These are phyloP conservation scores for Temnopleurus reevesii DNA, from an alignment of 53 echinoderm and acorn worm genomes.

Conservation along the genomic window DNA sequence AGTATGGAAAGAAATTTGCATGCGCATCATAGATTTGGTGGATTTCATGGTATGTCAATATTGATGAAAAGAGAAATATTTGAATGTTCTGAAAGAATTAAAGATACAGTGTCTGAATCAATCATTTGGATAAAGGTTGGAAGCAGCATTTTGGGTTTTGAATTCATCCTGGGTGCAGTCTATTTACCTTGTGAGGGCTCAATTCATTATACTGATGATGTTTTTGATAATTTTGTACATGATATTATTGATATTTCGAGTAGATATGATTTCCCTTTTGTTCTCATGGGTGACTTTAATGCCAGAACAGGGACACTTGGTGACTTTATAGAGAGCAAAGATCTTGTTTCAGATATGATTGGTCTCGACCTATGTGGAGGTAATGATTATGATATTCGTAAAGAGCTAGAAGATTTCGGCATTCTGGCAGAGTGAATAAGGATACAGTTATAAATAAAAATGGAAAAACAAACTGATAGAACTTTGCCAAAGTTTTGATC, in stretches of 20 bases:
- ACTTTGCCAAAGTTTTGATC: not conserved
- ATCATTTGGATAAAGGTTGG: not conserved
- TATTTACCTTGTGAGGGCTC: not conserved
- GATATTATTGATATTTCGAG: too few relatives aligned
- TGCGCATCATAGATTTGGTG: too few relatives aligned
- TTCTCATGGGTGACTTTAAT: not conserved
- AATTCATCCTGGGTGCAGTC: not conserved
- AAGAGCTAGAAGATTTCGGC: not conserved
- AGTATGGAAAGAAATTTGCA: not conserved
- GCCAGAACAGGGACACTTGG: not conserved
- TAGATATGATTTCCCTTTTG: too few relatives aligned
- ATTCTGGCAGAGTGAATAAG: too few relatives aligned
- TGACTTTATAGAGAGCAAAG: not conserved
- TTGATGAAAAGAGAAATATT: not conserved
- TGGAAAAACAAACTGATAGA: not conserved
- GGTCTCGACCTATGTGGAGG: not conserved
- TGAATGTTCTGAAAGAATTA: not conserved
- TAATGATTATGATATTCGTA: not conserved
- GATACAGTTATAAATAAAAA: too few relatives aligned
- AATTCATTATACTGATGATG: not conserved
- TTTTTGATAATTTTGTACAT: not conserved
- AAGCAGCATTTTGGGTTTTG: not conserved
- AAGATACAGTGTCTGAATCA: not conserved
- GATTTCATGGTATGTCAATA: not conserved
- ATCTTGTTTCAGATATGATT: not conserved